A percentile compares a stretch with the other conserved stretches of the same genome.
These are phyloP conservation scores for Brachystomella parvula DNA, from an alignment of 1,140 invertebrate species.

Conservation along the genomic window DNA sequence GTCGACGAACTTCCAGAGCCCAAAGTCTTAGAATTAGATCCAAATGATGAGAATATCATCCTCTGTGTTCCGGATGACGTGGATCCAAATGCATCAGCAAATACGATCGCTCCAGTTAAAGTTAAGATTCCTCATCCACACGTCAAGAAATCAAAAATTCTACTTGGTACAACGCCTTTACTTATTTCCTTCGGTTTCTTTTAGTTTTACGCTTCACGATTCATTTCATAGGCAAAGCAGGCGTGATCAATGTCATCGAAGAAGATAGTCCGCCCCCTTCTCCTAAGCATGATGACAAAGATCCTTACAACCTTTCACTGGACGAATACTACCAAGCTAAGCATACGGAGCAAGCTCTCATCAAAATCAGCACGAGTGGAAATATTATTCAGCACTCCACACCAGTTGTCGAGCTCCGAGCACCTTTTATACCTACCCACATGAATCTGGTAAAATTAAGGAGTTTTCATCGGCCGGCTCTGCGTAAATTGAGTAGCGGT, in stretches of 20 bases:
- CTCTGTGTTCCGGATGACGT: constrained; percentile 87
- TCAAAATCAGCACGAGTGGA: constrained; percentile 62
- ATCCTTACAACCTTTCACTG: constrained; percentile 97
- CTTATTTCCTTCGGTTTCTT: not conserved
- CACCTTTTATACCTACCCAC: constrained; percentile 89
- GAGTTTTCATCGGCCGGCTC: constrained; percentile 83
- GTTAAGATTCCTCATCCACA: constrained; percentile 89
- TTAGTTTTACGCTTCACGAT: not conserved
- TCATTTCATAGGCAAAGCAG: constrained; percentile 68
- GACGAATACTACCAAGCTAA: constrained; percentile 92
- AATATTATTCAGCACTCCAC: constrained; percentile 91
- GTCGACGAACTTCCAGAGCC: constrained; percentile 86
- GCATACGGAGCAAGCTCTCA: constrained; percentile 63
- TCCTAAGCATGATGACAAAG: constrained; percentile 68
- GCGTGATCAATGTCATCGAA: constrained; percentile 86
- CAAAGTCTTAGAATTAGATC: constrained; percentile 88
- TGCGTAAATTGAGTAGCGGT: constrained; percentile 65
- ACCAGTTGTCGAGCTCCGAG: constrained; percentile 86
- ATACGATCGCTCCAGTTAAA: constrained; percentile 32
- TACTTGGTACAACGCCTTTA: constrained; percentile 44
- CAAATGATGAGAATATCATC: constrained; percentile 97
- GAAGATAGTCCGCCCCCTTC: constrained; percentile 82
- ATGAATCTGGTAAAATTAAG: constrained; percentile 72
- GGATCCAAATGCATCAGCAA: constrained; percentile 62
- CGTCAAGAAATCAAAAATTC: constrained; percentile 92